Percentiles rank a stretch among this genome's conserved stretches.
Conservation (phyloP, 2,113 vertebrate genomes). For the Spea bombifrons region DNA sequence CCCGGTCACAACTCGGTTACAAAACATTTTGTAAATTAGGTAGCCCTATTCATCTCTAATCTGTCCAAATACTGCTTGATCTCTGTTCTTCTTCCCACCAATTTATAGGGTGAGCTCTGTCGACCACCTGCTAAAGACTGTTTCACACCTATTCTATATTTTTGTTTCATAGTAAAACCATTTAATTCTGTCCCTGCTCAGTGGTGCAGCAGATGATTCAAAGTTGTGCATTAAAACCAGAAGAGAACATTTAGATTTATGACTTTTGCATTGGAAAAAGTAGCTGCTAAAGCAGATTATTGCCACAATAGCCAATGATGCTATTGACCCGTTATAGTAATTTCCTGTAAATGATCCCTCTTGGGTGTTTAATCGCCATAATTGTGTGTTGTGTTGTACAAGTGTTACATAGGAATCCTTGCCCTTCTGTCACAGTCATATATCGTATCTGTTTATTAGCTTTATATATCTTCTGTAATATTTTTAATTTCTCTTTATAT, state of each 20-base stretch:
- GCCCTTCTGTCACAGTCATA: slow-evolving; percentile 1
- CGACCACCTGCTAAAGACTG: too few species aligned
- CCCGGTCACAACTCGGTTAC: too few species aligned
- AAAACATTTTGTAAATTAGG: too few species aligned
- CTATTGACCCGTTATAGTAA: slow-evolving; percentile 49
- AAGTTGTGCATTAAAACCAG: slow-evolving; percentile 55
- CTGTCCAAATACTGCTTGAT: too few species aligned
- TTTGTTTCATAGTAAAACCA: slow-evolving; percentile 68
- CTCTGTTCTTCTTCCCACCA: too few species aligned
- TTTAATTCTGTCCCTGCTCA: slow-evolving; percentile 67
- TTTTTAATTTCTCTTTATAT: slow-evolving; percentile 28
- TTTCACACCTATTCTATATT: slow-evolving; percentile 29
- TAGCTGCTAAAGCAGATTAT: slow-evolving; percentile 46
- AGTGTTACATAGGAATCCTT: slow-evolving; percentile 36
- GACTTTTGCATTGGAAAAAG: slow-evolving; percentile 61
- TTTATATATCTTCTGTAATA: slow-evolving; percentile 36
- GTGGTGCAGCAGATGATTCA: slow-evolving; percentile 65
- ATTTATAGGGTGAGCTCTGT: too few species aligned
- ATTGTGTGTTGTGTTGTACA: slow-evolving; percentile 47
- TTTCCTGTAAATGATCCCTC: slow-evolving; percentile 55
- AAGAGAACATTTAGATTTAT: slow-evolving; percentile 59
- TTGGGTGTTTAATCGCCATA: slow-evolving; percentile 47
- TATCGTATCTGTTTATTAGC: slow-evolving; percentile 28
- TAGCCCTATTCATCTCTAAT: too few species aligned
- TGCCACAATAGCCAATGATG: slow-evolving; percentile 30